A percentile compares a stretch with the other conserved stretches of the same genome.
Conservation (phyloP, 2,113 vertebrate species). For the Scolopax mira region DNA sequence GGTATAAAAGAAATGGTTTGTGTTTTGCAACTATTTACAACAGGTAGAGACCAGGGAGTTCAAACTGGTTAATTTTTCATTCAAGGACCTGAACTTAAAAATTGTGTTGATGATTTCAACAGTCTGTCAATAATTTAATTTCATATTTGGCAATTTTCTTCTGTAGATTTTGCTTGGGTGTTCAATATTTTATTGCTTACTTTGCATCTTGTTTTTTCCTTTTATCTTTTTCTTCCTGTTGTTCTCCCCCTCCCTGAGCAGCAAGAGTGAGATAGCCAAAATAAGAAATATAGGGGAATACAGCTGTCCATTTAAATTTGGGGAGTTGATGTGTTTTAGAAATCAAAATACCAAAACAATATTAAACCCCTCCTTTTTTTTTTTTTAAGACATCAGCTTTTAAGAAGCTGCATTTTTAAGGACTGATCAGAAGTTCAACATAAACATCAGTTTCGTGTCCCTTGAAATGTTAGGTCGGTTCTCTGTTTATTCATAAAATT, state of each 20-base stretch:
- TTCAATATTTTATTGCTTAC: neutral
- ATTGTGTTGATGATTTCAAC: neutral
- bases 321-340: neutral
- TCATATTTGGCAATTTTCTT: neutral
- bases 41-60: neutral
- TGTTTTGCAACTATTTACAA: neutral
- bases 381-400: neutral
- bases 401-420: neutral
- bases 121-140: neutral
- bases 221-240: neutral
- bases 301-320: neutral
- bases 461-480: neutral
- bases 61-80: neutral
- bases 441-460: neutral
- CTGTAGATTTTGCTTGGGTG: neutral
- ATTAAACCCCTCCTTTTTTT: fast-evolving
- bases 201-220: neutral
- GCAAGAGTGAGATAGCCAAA: neutral
- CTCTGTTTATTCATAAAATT: neutral
- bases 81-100: neutral
- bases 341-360: neutral
- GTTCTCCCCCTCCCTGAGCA: neutral
- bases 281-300: neutral
- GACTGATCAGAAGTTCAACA: neutral
- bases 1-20: neutral